Evolutionary conservation across 2,888 invertebrate genomes (phyloP).

Genomic region (Trilocha varians): DNA sequence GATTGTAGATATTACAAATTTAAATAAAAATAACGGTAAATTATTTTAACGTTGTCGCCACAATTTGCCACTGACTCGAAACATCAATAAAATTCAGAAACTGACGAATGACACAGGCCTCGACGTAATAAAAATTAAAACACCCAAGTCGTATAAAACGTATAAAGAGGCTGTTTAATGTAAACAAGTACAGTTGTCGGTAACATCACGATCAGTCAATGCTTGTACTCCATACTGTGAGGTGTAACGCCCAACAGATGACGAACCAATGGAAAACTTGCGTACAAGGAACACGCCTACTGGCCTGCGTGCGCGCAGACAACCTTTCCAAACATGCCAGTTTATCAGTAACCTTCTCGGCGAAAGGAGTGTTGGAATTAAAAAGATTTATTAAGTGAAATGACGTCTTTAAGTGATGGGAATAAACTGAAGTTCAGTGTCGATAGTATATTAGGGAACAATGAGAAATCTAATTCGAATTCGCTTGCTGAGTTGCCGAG

Average conservation of each 20-base stretch:
- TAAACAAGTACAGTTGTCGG: constrained; percentile 65
- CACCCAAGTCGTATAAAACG: constrained; percentile 65
- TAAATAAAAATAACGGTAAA: background rate
- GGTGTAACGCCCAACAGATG: constrained; percentile 39
- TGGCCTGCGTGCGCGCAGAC: constrained; percentile 46
- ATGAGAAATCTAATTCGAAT: constrained; percentile 25
- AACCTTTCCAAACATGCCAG: constrained; percentile 37
- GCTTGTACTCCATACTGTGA: constrained; percentile 44
- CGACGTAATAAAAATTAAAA: constrained; percentile 53
- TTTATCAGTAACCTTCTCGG: constrained; percentile 46
- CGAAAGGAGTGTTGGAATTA: constrained; percentile 23
- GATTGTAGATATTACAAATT: too few species aligned
- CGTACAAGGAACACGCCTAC: constrained; percentile 47
- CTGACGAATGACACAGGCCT: constrained; percentile 47
- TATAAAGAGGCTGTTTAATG: constrained; percentile 63
- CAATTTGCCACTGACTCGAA: background rate
- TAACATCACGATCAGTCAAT: constrained; percentile 55
- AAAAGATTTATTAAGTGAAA: constrained; percentile 26
- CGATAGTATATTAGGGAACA: constrained; percentile 77
- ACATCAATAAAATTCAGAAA: constrained; percentile 7
- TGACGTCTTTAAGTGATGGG: constrained; percentile 57
- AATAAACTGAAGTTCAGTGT: constrained; percentile 79
- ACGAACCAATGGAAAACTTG: constrained; percentile 39
- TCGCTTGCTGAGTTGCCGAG: constrained; percentile 28
- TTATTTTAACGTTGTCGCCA: background rate